Evolutionary conservation across 2,888 invertebrate genomes (phyloP).

Genomic region (Bhutanitis thaidina): DNA sequence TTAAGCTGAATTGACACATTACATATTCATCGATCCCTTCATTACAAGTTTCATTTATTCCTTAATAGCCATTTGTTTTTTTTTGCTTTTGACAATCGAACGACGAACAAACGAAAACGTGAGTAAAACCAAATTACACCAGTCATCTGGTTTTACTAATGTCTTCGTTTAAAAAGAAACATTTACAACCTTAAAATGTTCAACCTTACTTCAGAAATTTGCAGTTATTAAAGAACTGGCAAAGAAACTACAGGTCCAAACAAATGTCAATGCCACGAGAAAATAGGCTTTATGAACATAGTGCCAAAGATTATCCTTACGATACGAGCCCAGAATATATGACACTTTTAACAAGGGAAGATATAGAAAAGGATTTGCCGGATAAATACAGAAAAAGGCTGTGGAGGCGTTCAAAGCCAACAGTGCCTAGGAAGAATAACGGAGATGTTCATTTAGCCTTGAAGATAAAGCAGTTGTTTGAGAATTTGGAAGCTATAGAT

Average conservation of each 20-base stretch:
- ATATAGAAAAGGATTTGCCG: conserved; percentile 68
- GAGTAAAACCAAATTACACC: too few species aligned
- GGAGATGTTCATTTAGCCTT: conserved; percentile 61
- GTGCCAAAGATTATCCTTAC: conserved; percentile 61
- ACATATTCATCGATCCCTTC: too few species aligned
- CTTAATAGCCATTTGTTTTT: too few species aligned
- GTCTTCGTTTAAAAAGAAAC: too few species aligned
- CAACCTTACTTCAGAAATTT: conserved; percentile 43
- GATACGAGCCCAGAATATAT: conserved; percentile 80
- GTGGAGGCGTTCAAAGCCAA: conserved; percentile 43
- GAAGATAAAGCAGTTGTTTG: conserved; percentile 66
- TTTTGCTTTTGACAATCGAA: too few species aligned
- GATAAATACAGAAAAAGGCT: conserved; percentile 61
- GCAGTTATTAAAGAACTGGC: conserved; percentile 77
- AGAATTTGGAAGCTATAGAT: conserved; percentile 64
- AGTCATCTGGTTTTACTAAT: too few species aligned
- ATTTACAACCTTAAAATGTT: too few species aligned
- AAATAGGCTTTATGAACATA: conserved; percentile 38
- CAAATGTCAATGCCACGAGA: conserved; percentile 34
- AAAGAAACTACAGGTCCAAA: conserved; percentile 52
- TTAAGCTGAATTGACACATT: too few species aligned
- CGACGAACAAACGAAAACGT: too few species aligned
- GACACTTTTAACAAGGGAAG: conserved; percentile 68
- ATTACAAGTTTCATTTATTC: too few species aligned
- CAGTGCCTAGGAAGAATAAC: conserved; percentile 52